Conservation (phyloP, 1,140 invertebrate species). For the Zophobas atratus region DNA sequence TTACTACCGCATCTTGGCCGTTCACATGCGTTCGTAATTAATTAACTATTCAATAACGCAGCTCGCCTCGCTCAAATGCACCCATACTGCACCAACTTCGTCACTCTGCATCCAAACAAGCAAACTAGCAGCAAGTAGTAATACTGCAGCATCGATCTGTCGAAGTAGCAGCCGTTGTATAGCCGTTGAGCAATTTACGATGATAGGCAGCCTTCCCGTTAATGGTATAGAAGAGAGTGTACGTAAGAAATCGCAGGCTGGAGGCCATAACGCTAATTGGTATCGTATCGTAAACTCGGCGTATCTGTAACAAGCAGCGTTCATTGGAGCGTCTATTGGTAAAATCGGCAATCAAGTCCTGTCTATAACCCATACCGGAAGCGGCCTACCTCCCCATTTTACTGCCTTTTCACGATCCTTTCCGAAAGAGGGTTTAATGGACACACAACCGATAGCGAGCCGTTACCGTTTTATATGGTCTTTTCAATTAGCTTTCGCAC, state of each 20-base stretch:
- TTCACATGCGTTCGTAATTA: too few relatives aligned
- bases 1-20: too few relatives aligned
- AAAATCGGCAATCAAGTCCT: constrained; percentile 54
- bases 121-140: too few relatives aligned
- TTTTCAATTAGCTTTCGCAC: constrained; percentile 46
- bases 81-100: too few relatives aligned
- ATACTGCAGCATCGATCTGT: constrained; percentile 3
- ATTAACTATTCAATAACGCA: too few relatives aligned
- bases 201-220: constrained; percentile 39
- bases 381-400: constrained; percentile 43
- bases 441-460: constrained; percentile 40
- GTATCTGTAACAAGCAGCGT: constrained; percentile 50
- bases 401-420: constrained; percentile 47
- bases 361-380: constrained; percentile 50
- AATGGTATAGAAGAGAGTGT: constrained; percentile 39
- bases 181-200: constrained; percentile 43
- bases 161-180: not conserved
- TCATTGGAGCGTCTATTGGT: constrained; percentile 49
- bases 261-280: constrained; percentile 53
- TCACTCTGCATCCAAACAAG: too few relatives aligned
- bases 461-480: constrained; percentile 38
- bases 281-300: constrained; percentile 53
- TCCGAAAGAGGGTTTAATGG: constrained; percentile 46
- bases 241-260: constrained; percentile 50
- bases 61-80: too few relatives aligned